These are phyloP conservation scores for Crocallis elinguaria DNA, from an alignment of 2,888 invertebrate species.

Conservation along the genomic window DNA sequence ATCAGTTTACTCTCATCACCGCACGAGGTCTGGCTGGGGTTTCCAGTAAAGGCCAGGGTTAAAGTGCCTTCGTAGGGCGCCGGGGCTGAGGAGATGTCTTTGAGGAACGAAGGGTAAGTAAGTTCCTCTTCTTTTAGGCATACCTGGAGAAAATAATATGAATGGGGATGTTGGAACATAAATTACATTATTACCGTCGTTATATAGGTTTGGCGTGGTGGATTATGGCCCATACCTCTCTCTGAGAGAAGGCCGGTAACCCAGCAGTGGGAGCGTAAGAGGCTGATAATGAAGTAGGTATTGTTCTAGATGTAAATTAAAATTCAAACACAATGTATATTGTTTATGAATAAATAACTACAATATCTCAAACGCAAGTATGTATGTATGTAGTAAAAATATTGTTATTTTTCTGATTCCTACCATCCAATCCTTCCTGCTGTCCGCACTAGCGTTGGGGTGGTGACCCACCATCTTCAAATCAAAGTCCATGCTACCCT, in stretches of 20 bases:
- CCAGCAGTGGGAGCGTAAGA: no score
- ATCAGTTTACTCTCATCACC: constrained; percentile 50
- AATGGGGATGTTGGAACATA: background rate
- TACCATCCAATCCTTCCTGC: constrained; percentile 64
- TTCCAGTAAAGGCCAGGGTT: constrained; percentile 47
- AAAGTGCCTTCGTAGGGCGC: constrained; percentile 61
- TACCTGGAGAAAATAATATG: constrained; percentile 45
- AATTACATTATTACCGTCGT: no score
- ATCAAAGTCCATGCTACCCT: constrained; percentile 54
- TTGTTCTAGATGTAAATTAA: no score
- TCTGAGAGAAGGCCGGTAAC: no score
- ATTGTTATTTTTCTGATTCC: no score
- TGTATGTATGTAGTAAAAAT: no score
- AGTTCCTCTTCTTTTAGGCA: constrained; percentile 64
- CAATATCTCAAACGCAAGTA: no score
- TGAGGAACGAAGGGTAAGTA: constrained; percentile 50
- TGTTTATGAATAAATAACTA: no score
- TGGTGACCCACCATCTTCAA: constrained; percentile 56
- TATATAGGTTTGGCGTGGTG: no score
- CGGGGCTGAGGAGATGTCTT: constrained; percentile 59
- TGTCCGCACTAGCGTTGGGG: constrained; percentile 44
- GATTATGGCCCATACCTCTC: no score
- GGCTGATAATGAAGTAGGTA: no score
- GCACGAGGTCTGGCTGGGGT: constrained; percentile 47
- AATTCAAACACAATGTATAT: no score